Evolutionary conservation across 1,140 invertebrate genomes (phyloP).

Genomic region (Frieseomelitta varia): DNA sequence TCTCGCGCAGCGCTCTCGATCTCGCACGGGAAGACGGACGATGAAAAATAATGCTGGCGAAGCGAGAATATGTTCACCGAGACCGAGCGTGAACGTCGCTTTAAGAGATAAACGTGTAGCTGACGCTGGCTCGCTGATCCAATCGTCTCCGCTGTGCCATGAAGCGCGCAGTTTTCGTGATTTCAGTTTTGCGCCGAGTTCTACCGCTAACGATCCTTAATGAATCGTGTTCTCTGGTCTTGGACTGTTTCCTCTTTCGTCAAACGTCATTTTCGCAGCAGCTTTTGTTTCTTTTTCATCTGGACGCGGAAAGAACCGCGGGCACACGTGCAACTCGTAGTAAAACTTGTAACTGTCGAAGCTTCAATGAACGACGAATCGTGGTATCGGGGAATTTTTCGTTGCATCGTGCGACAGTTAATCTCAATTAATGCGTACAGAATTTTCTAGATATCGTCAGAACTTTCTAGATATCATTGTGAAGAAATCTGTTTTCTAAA

Average conservation of each 20-base stretch:
- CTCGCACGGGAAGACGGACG: background rate
- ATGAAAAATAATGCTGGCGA: background rate
- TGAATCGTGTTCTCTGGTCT: background rate
- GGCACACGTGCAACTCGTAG: too few species aligned
- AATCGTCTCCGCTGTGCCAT: background rate
- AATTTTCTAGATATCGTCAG: too few species aligned
- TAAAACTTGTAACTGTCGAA: too few species aligned
- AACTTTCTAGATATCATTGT: too few species aligned
- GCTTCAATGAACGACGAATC: too few species aligned
- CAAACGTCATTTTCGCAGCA: background rate
- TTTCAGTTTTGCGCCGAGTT: background rate
- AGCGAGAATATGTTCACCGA: conserved; percentile 6
- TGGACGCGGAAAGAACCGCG: too few species aligned
- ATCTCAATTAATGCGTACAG: too few species aligned
- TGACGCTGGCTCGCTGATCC: background rate
- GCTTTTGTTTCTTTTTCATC: background rate
- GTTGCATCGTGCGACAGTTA: too few species aligned
- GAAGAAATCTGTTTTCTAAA: too few species aligned
- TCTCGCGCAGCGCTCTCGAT: background rate
- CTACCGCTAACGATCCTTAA: background rate
- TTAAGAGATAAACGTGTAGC: conserved; percentile 9
- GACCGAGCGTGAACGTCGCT: background rate
- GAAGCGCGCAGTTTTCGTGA: background rate
- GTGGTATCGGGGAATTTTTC: too few species aligned
- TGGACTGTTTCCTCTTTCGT: background rate